A percentile compares a stretch with the other conserved stretches of the same genome.
Conservation (phyloP, 2,797 vertebrate species). For the Hypotaenidia okinawae region DNA sequence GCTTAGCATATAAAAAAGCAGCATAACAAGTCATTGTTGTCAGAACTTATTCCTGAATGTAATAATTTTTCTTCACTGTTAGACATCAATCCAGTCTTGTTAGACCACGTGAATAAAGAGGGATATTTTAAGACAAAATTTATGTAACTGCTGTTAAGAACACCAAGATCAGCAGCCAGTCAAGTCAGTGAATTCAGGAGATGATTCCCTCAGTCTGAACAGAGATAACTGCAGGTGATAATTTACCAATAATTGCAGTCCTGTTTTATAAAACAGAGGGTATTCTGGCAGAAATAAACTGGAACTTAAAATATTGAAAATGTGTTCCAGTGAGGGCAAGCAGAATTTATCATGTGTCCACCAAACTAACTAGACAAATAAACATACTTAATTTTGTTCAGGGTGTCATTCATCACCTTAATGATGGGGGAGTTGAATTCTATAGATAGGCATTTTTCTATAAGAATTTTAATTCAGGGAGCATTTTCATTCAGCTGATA, state of each 20-base stretch:
- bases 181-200: background rate
- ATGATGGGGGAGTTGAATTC: background rate
- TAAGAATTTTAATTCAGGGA: constrained; percentile 27
- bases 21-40: background rate
- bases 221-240: background rate
- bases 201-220: background rate
- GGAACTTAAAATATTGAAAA: background rate
- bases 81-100: background rate
- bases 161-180: background rate
- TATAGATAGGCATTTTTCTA: background rate
- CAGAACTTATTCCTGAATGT: background rate
- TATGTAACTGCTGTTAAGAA: background rate
- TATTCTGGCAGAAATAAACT: background rate
- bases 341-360: constrained; percentile 40
- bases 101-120: background rate
- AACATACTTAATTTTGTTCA: constrained; percentile 54
- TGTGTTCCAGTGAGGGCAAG: constrained; percentile 5
- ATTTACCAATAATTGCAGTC: constrained; percentile 19
- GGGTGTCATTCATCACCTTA: constrained; percentile 15
- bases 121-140: background rate
- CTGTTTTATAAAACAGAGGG: background rate
- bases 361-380: constrained; percentile 44
- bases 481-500: background rate
- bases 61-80: background rate
- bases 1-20: background rate